These are phyloP conservation scores for Pterophyllum scalare DNA, from an alignment of 2,113 vertebrate genomes.

Conservation along the genomic window DNA sequence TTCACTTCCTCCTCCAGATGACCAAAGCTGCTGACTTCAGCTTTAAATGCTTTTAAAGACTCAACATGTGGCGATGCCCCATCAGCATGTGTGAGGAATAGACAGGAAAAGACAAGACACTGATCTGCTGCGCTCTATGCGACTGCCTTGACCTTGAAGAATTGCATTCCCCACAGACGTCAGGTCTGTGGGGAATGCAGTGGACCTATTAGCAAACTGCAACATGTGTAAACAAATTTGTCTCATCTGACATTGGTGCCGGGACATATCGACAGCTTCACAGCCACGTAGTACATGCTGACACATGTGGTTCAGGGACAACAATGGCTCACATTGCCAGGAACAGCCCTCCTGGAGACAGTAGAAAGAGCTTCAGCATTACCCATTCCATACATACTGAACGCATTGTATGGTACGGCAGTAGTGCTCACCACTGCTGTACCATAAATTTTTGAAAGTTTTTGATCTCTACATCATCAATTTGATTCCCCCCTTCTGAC, in stretches of 20 bases:
- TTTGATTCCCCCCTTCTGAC: too few relatives aligned
- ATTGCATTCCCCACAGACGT: not conserved
- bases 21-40: conserved; percentile 62
- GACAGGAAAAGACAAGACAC: not conserved
- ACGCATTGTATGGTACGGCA: too few relatives aligned
- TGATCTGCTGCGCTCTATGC: not conserved
- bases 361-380: not conserved
- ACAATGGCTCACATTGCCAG: conserved; percentile 12
- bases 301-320: conserved; percentile 36
- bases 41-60: conserved; percentile 29
- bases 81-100: conserved; percentile 29
- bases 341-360: not conserved
- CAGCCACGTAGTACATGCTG: conserved; percentile 29
- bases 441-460: not conserved
- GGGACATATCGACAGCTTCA: conserved; percentile 40
- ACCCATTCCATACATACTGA: not conserved
- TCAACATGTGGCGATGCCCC: conserved; percentile 19
- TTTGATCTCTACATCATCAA: too few relatives aligned
- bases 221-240: conserved; percentile 44
- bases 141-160: conserved; percentile 21
- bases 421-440: not conserved
- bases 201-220: conserved; percentile 33
- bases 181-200: not conserved
- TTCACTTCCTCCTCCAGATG: conserved; percentile 28
- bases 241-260: conserved; percentile 38